Evolutionary conservation across 2,797 vertebrate genomes (phyloP).

Genomic region (Pseudochromis fuscus): DNA sequence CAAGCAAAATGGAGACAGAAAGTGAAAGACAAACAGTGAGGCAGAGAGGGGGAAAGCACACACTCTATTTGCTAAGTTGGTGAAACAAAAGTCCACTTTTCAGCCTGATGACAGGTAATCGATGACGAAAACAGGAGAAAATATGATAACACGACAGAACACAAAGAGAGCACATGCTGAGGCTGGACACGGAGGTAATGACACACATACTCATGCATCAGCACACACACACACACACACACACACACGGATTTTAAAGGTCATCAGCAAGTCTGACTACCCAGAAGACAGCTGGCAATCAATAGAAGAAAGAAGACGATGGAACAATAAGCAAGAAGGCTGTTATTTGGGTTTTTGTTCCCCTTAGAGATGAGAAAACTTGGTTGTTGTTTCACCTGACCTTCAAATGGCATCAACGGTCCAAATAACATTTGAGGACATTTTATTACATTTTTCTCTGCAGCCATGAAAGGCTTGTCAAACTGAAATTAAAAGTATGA

Average conservation of each 20-base stretch:
- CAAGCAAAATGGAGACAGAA: conserved; percentile 32
- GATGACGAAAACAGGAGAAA: conserved; percentile 72
- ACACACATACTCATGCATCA: conserved; percentile 16
- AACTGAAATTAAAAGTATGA: conserved; percentile 39
- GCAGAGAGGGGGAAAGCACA: neutral
- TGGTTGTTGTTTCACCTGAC: conserved; percentile 67
- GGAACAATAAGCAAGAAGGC: conserved; percentile 58
- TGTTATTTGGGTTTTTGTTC: conserved; percentile 65
- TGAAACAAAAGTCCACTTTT: conserved; percentile 75
- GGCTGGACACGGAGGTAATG: conserved; percentile 59
- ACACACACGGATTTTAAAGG: conserved; percentile 75
- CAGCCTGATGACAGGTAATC: conserved; percentile 72
- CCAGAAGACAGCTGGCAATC: conserved; percentile 80
- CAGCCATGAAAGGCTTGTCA: conserved; percentile 28
- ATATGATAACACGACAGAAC: conserved; percentile 80
- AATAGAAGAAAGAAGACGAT: conserved; percentile 71
- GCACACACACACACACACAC: neutral
- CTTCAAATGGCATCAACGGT: conserved; percentile 66
- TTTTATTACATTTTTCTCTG: conserved; percentile 35
- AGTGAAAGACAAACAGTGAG: conserved; percentile 19
- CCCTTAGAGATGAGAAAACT: conserved; percentile 57
- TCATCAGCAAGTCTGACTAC: conserved; percentile 76
- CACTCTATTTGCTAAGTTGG: conserved; percentile 55
- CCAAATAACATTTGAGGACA: conserved; percentile 44
- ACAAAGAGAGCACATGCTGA: conserved; percentile 70